These are phyloP conservation scores for Hippoglossus stenolepis DNA, from an alignment of 2,113 vertebrate species.

Conservation along the genomic window DNA sequence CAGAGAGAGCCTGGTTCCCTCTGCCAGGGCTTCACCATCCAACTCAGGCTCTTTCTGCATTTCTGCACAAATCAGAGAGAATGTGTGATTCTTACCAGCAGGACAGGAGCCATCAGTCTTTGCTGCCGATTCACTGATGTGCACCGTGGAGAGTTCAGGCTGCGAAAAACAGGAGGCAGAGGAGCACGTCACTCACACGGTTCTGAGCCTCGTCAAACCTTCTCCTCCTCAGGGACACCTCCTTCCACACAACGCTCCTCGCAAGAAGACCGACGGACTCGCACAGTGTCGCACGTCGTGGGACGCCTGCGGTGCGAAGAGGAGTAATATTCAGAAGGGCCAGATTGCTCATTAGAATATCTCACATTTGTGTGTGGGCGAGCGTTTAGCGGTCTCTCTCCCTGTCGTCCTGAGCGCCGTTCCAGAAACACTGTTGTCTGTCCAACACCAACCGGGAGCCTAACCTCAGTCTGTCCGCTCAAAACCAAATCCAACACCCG, in stretches of 20 bases:
- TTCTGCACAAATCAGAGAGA: constrained; percentile 10
- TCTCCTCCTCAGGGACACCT: constrained; percentile 35
- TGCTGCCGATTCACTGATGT: constrained; percentile 13
- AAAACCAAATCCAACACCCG: constrained; percentile 8
- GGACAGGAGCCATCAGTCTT: not conserved
- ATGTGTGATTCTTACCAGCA: constrained; percentile 60
- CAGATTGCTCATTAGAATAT: constrained; percentile 84
- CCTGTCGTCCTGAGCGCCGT: not conserved
- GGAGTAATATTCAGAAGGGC: constrained; percentile 64
- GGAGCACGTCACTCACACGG: constrained; percentile 55
- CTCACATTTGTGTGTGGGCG: constrained; percentile 80
- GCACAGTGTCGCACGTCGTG: constrained; percentile 51
- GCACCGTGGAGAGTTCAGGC: constrained; percentile 25
- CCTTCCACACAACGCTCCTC: not conserved
- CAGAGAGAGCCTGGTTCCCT: not conserved
- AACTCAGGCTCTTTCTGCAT: not conserved
- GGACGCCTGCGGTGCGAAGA: constrained; percentile 47
- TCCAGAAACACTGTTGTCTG: constrained; percentile 72
- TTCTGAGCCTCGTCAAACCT: constrained; percentile 3
- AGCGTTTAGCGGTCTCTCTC: constrained; percentile 66
- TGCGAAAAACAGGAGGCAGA: constrained; percentile 63
- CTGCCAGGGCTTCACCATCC: not conserved
- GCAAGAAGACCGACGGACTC: constrained; percentile 18
- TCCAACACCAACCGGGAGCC: constrained; percentile 64
- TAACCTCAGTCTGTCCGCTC: constrained; percentile 73